These are phyloP conservation scores for Catocala sponsa DNA, from an alignment of 2,888 invertebrate species.

Conservation along the genomic window DNA sequence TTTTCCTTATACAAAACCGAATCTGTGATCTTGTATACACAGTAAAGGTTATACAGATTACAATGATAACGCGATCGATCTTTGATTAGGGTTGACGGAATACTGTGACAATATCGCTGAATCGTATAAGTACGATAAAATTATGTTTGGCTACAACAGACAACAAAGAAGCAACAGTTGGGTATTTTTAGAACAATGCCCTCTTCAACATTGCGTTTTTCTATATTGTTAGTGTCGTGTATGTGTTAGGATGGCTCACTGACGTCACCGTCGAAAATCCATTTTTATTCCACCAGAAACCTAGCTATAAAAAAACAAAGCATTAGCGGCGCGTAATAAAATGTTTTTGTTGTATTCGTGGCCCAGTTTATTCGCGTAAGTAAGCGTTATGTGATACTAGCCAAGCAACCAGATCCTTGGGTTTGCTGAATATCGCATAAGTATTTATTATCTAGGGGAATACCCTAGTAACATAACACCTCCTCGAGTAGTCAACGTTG, in stretches of 20 bases:
- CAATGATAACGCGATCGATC: slow-evolving; percentile 24
- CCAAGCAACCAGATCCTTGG: background rate
- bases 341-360: no score
- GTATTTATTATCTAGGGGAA: slow-evolving; percentile 10
- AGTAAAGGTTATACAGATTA: slow-evolving; percentile 33
- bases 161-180: slow-evolving; percentile 21
- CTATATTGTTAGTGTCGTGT: slow-evolving; percentile 3
- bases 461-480: slow-evolving; percentile 13
- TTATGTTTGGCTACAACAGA: slow-evolving; percentile 19
- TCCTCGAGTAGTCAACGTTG: no score
- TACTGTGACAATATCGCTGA: slow-evolving; percentile 1
- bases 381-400: slow-evolving; percentile 1
- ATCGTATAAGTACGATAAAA: slow-evolving; percentile 18
- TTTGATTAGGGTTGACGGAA: slow-evolving; percentile 28
- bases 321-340: no score
- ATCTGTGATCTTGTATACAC: slow-evolving; percentile 18
- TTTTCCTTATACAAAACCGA: slow-evolving; percentile 28
- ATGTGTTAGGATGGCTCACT: background rate
- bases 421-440: background rate
- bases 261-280: slow-evolving; percentile 6
- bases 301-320: no score
- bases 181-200: slow-evolving; percentile 36
- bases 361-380: background rate
- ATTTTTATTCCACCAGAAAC: background rate
- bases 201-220: slow-evolving; percentile 10